A percentile compares a stretch with the other conserved stretches of the same genome.
These are phyloP conservation scores for Escarpia spicata DNA, from an alignment of 2,888 invertebrate genomes.

Conservation along the genomic window DNA sequence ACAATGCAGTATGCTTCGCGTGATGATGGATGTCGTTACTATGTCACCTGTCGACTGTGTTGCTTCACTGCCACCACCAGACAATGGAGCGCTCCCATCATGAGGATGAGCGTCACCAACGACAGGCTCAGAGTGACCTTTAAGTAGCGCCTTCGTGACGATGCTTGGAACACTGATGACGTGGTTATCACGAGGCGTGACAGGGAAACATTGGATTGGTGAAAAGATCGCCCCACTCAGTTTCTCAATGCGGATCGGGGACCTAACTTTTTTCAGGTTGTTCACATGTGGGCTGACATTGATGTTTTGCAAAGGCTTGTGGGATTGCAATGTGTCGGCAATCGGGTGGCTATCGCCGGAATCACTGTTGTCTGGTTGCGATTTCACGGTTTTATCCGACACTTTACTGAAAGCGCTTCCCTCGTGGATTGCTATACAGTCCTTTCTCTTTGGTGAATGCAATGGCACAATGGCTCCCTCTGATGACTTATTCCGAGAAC, in stretches of 20 bases:
- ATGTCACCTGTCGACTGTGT: neutral
- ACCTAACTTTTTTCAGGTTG: neutral
- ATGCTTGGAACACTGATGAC: constrained; percentile 16
- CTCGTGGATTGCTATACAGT: neutral
- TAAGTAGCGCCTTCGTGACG: neutral
- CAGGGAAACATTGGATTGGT: constrained; percentile 29
- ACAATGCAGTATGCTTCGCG: neutral
- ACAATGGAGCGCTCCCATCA: neutral
- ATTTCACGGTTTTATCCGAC: neutral
- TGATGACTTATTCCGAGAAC: neutral
- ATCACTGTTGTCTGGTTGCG: neutral
- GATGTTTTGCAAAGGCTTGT: neutral
- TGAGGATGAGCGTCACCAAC: neutral
- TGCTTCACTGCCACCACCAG: neutral
- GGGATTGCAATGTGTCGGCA: neutral
- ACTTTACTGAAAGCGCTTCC: neutral
- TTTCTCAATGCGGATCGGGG: constrained; percentile 8
- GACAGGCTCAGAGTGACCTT: neutral
- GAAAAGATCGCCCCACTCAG: constrained; percentile 23
- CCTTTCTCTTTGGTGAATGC: neutral
- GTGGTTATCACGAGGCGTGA: constrained; percentile 21
- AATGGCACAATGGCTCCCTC: neutral
- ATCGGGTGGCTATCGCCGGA: neutral
- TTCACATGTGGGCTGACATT: neutral
- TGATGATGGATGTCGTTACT: neutral